These are phyloP conservation scores for Tragopan temminckii DNA, from an alignment of 2,797 vertebrate genomes.

Conservation along the genomic window DNA sequence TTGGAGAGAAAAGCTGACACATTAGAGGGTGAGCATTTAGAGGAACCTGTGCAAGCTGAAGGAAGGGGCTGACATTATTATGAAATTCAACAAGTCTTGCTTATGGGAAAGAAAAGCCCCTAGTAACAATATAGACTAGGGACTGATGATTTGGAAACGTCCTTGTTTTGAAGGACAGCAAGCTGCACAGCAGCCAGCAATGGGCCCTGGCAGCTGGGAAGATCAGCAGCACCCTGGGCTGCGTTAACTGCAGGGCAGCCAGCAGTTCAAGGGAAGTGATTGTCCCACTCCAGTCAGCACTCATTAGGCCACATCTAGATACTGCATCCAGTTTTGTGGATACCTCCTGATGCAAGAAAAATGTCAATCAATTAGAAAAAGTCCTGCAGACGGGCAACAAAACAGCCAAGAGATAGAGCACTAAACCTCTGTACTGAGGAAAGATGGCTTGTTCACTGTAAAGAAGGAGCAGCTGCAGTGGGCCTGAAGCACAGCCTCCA, in stretches of 20 bases:
- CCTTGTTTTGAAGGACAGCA: neutral
- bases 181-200: neutral
- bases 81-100: neutral
- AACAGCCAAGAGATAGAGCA: neutral
- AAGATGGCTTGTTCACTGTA: neutral
- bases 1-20: neutral
- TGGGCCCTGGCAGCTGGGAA: neutral
- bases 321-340: neutral
- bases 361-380: neutral
- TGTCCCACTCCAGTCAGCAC: neutral
- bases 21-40: neutral
- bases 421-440: neutral
- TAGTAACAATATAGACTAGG: neutral
- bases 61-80: neutral
- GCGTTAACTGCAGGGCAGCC: neutral
- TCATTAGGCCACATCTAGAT: neutral
- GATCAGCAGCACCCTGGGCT: neutral
- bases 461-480: neutral
- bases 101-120: neutral
- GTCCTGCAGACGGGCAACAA: neutral
- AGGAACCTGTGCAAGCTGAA: neutral
- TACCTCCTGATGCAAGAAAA: neutral
- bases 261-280: neutral
- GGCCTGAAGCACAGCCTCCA: neutral
- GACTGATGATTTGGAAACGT: neutral